These are phyloP conservation scores for Dicerorhinus sumatrensis DNA, from an alignment of 2,113 vertebrate species.

Conservation along the genomic window DNA sequence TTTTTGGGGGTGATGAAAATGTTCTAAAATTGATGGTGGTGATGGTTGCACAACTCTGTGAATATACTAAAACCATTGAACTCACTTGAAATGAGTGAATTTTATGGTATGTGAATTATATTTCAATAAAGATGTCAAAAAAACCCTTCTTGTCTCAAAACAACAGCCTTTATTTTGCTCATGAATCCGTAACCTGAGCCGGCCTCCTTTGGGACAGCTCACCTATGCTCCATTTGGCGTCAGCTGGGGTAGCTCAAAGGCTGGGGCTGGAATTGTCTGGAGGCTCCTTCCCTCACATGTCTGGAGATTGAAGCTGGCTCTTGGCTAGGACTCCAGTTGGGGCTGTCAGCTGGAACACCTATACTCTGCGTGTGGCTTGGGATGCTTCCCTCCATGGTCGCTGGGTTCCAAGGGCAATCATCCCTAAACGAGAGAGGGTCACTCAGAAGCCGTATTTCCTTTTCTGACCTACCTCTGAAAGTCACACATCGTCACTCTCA, in stretches of 20 bases:
- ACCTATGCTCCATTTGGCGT: conserved; percentile 36
- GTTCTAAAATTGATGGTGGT: neutral
- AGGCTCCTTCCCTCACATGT: neutral
- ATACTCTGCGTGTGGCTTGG: neutral
- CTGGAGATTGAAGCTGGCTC: neutral
- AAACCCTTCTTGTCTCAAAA: conserved; percentile 51
- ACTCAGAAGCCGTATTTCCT: neutral
- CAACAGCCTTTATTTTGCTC: conserved; percentile 32
- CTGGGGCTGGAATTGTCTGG: neutral
- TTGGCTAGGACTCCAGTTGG: neutral
- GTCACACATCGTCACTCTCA: neutral
- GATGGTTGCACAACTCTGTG: neutral
- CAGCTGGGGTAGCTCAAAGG: neutral
- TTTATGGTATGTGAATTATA: conserved; percentile 56
- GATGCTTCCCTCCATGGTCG: neutral
- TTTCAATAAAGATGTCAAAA: conserved; percentile 61
- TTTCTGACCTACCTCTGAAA: neutral
- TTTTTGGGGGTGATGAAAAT: neutral
- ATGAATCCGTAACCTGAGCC: neutral
- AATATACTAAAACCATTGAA: conserved; percentile 30
- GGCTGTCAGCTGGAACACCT: neutral
- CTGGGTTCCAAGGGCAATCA: neutral
- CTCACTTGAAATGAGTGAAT: conserved; percentile 22
- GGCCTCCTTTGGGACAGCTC: neutral
- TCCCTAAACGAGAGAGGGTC: neutral